Percentiles rank a stretch among this genome's conserved stretches.
Evolutionary conservation across 1,140 invertebrate species (phyloP).

Genomic region (Cotesia glomerata): DNA sequence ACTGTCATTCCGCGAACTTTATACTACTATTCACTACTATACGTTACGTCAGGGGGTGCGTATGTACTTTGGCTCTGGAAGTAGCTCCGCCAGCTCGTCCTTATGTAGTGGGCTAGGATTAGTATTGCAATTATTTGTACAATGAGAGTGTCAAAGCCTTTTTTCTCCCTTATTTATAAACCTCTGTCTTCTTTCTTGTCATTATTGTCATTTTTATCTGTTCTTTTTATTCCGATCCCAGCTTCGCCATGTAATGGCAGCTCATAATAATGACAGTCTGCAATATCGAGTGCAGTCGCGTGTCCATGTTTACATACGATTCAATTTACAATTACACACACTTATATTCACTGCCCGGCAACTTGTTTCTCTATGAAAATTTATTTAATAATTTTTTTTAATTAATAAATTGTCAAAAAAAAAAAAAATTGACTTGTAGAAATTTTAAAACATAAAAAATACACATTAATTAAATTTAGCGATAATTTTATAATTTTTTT

Average conservation of each 20-base stretch:
- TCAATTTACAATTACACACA: constrained; percentile 18
- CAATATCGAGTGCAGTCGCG: constrained; percentile 57
- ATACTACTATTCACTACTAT: too few species aligned
- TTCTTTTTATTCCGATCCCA: neutral
- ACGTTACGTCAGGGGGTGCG: neutral
- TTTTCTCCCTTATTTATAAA: too few species aligned
- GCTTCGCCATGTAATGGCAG: too few species aligned
- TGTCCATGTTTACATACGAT: constrained; percentile 53
- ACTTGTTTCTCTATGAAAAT: too few species aligned
- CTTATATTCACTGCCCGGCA: neutral
- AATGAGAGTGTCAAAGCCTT: constrained; percentile 39
- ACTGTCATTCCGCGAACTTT: constrained; percentile 47
- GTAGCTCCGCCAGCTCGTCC: neutral
- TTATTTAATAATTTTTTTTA: too few species aligned
- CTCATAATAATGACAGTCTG: constrained; percentile 26
- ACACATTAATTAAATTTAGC: too few species aligned
- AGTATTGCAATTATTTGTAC: constrained; percentile 63
- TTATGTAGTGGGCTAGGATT: constrained; percentile 46
- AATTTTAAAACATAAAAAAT: too few species aligned
- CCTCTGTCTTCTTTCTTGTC: too few species aligned
- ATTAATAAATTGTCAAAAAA: too few species aligned
- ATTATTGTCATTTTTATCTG: too few species aligned
- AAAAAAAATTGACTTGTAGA: too few species aligned
- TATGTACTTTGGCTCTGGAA: neutral
- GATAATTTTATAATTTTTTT: too few species aligned